Evolutionary conservation across 2,888 invertebrate species (phyloP).

Genomic region (Eudemis profundana): DNA sequence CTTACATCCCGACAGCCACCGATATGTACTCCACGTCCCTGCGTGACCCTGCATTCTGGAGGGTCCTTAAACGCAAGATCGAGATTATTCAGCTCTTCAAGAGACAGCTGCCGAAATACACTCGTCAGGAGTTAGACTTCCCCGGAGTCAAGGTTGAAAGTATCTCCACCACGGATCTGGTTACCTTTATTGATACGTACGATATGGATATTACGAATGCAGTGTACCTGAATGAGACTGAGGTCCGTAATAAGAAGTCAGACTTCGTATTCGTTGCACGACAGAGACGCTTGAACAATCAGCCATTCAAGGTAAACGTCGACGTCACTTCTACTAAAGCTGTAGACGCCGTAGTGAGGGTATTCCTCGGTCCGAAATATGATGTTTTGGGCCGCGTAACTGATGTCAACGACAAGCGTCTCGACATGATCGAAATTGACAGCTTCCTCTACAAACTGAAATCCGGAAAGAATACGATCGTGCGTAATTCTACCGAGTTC

Average conservation of each 20-base stretch:
- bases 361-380: slow-evolving; percentile 89
- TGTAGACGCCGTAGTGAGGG: slow-evolving; percentile 86
- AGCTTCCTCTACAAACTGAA: slow-evolving; percentile 86
- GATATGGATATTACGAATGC: slow-evolving; percentile 88
- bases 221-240: slow-evolving; percentile 77
- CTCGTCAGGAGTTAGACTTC: slow-evolving; percentile 85
- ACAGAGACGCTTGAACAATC: slow-evolving; percentile 87
- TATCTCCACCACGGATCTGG: slow-evolving; percentile 86
- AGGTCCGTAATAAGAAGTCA: slow-evolving; percentile 78
- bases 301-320: slow-evolving; percentile 86
- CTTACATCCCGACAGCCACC: slow-evolving; percentile 85
- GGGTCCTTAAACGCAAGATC: slow-evolving; percentile 86
- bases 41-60: slow-evolving; percentile 91
- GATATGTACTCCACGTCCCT: slow-evolving; percentile 87
- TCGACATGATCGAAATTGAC: slow-evolving; percentile 78
- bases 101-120: slow-evolving; percentile 85
- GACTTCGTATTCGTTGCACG: slow-evolving; percentile 82
- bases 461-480: slow-evolving; percentile 88
- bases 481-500: slow-evolving; percentile 88
- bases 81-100: slow-evolving; percentile 86
- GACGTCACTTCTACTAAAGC: slow-evolving; percentile 84
- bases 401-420: slow-evolving; percentile 75
- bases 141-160: slow-evolving; percentile 87
- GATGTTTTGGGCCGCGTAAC: slow-evolving; percentile 86
- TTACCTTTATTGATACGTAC: slow-evolving; percentile 89